Evolutionary conservation across 2,888 invertebrate genomes (phyloP), one percentile per base, ranked within the genome.

Genomic region (Gymnosoma rotundatum): DNA sequence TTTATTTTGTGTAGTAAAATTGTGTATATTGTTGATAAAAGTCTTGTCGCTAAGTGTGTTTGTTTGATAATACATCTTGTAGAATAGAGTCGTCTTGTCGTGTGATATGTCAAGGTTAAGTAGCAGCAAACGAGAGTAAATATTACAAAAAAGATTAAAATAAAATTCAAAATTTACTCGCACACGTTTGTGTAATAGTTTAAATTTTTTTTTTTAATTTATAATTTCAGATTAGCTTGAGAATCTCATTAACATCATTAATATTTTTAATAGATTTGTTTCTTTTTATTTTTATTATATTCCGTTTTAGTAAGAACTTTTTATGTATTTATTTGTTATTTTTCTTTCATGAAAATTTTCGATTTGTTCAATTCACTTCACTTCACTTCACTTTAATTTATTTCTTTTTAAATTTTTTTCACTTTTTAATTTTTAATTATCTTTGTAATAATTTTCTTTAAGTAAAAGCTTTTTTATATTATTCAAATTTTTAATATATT

Each of bases 21-120:
- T 78, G 21, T 66, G 16, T 75, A 61, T 83, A 76, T 74, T 78
- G 54, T 74, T 83, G 72, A 48, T 78, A 50, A 60, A 20, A 81
- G 74, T 70, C 25, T 73, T 81, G 83, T 80, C 64, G 73, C 66
- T 50, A 64, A 54, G 70, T 69, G 64, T 70, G 75, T 72, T 66
- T 70, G 48, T 73, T 70, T 74, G 81, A 79, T 83, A 74, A 63
- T 82, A 78, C 66, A 80, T 75, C 78, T 72, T 61, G 60, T 78
- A 72, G 80, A 79, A 78, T 78, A 84, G 85, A 75, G 81, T 78
- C 80, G 83, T 87, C 87, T 85, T 87, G 83, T 88, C 83, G 84
- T 87, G 87, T 87, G 87, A 88, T 89, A 88, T 89, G 88, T 89
- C 89, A 89, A 89, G 89, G 89, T 89, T 89, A 89, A 87, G 87